Evolutionary conservation across 2,888 invertebrate genomes (phyloP).

Genomic region (Nemurella pictetii): DNA sequence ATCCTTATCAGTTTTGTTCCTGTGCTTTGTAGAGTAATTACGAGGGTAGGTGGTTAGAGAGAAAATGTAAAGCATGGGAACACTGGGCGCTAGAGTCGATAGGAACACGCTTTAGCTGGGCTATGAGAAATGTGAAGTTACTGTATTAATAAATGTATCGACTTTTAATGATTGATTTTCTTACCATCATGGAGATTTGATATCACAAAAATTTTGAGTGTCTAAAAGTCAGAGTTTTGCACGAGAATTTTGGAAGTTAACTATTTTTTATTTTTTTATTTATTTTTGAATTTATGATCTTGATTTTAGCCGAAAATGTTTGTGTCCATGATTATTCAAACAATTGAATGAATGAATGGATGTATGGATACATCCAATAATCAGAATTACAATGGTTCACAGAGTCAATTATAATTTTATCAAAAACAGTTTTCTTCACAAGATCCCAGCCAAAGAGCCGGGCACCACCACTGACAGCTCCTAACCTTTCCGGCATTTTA

Average conservation of each 20-base stretch:
- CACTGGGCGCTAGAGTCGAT: not conserved
- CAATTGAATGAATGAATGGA: not conserved
- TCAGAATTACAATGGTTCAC: not conserved
- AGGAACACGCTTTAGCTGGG: not conserved
- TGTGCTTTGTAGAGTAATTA: not conserved
- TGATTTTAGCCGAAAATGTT: not conserved
- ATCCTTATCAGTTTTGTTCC: constrained; percentile 7
- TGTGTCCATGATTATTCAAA: not conserved
- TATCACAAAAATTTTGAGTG: not conserved
- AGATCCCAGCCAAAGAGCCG: too few relatives aligned
- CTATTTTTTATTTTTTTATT: not conserved
- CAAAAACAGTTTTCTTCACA: too few relatives aligned
- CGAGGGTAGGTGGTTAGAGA: not conserved
- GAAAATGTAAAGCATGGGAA: not conserved
- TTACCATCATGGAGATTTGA: not conserved
- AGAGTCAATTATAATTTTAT: too few relatives aligned
- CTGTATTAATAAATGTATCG: not conserved
- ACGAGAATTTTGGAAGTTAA: not conserved
- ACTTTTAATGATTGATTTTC: not conserved
- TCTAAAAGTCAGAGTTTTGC: not conserved
- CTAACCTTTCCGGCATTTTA: too few relatives aligned
- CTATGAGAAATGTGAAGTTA: not conserved
- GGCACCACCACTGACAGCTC: too few relatives aligned
- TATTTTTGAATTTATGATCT: not conserved
- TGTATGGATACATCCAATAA: not conserved